Percentiles rank a stretch among this genome's conserved stretches.
These are phyloP conservation scores for Eupithecia insigniata DNA, from an alignment of 2,888 invertebrate genomes.

Conservation along the genomic window DNA sequence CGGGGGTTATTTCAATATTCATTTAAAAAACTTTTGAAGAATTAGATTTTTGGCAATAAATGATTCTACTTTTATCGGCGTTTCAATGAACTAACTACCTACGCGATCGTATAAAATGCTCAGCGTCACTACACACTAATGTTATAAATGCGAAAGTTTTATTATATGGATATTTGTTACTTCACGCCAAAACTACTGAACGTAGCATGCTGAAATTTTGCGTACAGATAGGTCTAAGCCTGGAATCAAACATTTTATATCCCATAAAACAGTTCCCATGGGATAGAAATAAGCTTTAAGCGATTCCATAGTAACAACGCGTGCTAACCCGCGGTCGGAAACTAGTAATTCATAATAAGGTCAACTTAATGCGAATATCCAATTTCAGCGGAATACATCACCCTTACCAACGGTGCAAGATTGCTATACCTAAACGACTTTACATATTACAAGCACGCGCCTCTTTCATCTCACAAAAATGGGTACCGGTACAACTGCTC, in stretches of 20 bases:
- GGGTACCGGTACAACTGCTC: slow-evolving; percentile 29
- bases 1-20: no score
- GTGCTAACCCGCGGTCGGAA: no score
- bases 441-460: slow-evolving; percentile 16
- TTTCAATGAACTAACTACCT: neutral
- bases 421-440: slow-evolving; percentile 16
- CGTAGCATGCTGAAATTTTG: no score
- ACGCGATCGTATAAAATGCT: neutral
- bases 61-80: neutral
- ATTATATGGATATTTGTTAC: no score
- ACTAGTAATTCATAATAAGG: neutral
- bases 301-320: no score
- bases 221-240: no score
- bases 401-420: slow-evolving; percentile 12
- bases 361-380: neutral
- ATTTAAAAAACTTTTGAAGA: neutral
- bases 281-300: no score
- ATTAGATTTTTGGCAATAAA: neutral
- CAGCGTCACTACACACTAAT: no score
- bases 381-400: slow-evolving; percentile 17
- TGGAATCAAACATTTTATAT: no score
- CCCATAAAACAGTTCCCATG: no score
- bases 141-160: no score
- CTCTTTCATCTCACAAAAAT: neutral
- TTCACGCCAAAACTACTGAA: no score